Percentiles rank a stretch among this genome's conserved stretches.
Conservation (phyloP, 2,888 invertebrate species). For the Orthosia incerta region DNA sequence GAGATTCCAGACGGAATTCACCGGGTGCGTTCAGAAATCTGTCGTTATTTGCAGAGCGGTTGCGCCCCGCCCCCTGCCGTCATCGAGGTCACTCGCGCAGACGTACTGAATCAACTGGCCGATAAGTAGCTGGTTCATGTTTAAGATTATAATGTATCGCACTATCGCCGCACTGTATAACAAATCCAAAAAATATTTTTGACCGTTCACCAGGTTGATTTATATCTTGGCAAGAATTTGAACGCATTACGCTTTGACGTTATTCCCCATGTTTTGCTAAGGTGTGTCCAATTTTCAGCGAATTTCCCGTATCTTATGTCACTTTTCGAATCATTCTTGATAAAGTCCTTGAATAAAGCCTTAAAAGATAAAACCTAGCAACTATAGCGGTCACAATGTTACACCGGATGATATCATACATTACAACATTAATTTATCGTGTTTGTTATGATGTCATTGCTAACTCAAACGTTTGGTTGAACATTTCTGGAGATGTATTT, state of each 20-base stretch:
- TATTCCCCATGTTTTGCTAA: slow-evolving; percentile 26
- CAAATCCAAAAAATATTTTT: slow-evolving; percentile 33
- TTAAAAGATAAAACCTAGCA: slow-evolving; percentile 66
- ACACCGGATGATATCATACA: slow-evolving; percentile 74
- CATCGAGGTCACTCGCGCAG: slow-evolving; percentile 82
- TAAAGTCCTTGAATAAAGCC: slow-evolving; percentile 22
- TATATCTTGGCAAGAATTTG: slow-evolving; percentile 40
- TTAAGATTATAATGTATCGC: slow-evolving; percentile 66
- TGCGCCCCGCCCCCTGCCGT: slow-evolving; percentile 77
- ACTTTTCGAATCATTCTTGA: slow-evolving; percentile 19
- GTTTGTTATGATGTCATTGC: slow-evolving; percentile 75
- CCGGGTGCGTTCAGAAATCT: slow-evolving; percentile 71
- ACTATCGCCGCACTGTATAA: slow-evolving; percentile 40
- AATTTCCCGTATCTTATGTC: slow-evolving; percentile 1
- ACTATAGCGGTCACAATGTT: slow-evolving; percentile 60
- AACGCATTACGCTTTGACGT: slow-evolving; percentile 22
- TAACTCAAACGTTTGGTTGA: slow-evolving; percentile 62
- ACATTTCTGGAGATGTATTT: slow-evolving; percentile 36
- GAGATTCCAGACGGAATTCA: slow-evolving; percentile 71
- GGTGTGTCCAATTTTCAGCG: slow-evolving; percentile 11
- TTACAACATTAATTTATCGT: slow-evolving; percentile 70
- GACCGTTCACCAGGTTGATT: slow-evolving; percentile 23
- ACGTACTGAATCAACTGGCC: slow-evolving; percentile 74
- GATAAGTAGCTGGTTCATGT: slow-evolving; percentile 68
- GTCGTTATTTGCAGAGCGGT: slow-evolving; percentile 75